Conservation (phyloP, 2,888 invertebrate genomes). For the Spatulosminthurus flaviceps region DNA sequence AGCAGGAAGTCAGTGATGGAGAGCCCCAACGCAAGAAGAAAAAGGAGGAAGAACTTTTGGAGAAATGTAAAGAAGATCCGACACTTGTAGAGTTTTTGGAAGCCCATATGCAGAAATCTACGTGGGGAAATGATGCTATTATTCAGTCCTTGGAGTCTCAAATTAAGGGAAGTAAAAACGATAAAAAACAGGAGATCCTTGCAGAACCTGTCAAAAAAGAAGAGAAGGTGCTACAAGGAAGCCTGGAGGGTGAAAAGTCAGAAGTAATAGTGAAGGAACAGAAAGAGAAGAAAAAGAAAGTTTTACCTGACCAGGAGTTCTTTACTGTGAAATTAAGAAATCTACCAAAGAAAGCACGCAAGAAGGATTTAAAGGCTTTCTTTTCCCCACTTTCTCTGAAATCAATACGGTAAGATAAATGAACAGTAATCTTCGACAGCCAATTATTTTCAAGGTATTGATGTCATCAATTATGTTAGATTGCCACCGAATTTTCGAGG, state of each 20-base stretch:
- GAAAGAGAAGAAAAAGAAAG: conserved; percentile 65
- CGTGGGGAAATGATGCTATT: conserved; percentile 62
- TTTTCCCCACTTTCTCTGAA: conserved; percentile 82
- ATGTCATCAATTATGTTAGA: conserved; percentile 49
- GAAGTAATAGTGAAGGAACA: too few species aligned
- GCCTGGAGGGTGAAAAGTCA: conserved; percentile 56
- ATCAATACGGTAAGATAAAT: conserved; percentile 72
- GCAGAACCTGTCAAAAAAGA: conserved; percentile 52
- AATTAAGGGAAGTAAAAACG: conserved; percentile 52
- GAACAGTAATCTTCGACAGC: too few species aligned
- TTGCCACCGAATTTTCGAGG: conserved; percentile 80
- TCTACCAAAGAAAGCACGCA: conserved; percentile 80
- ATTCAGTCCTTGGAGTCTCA: conserved; percentile 64
- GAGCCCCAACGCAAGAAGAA: conserved; percentile 65
- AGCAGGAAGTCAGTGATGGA: conserved; percentile 66
- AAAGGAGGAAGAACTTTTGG: conserved; percentile 74
- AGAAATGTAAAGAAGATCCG: conserved; percentile 86
- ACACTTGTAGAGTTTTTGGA: conserved; percentile 89
- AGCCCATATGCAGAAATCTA: conserved; percentile 74
- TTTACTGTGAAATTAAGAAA: conserved; percentile 80
- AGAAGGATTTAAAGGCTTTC: conserved; percentile 85
- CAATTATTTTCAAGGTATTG: too few species aligned
- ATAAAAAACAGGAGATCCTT: conserved; percentile 48
- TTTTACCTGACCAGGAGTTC: conserved; percentile 66
- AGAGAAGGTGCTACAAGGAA: not conserved